These are phyloP conservation scores for Camponotus vicinus DNA, from an alignment of 1,140 invertebrate species.

Conservation along the genomic window DNA sequence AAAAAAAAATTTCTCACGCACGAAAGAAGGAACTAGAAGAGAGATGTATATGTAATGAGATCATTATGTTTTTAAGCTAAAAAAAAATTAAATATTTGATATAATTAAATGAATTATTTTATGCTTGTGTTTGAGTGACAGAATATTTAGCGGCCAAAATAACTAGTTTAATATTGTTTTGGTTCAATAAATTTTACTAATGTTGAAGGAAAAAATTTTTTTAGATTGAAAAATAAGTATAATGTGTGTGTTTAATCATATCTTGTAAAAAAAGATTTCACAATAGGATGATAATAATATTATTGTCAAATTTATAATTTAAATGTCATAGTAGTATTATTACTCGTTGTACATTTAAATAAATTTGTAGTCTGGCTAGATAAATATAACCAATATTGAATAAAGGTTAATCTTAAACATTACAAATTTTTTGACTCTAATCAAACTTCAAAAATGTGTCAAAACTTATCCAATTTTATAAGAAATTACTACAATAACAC, in stretches of 20 bases:
- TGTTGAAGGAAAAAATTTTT: conserved; percentile 9
- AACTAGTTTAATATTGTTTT: background rate
- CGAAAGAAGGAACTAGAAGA: background rate
- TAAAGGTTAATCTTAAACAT: background rate
- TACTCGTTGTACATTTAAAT: background rate
- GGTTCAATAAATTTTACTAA: background rate
- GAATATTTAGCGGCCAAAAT: too few relatives aligned
- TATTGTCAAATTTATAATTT: conserved; percentile 1
- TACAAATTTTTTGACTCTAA: background rate
- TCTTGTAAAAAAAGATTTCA: conserved; percentile 15
- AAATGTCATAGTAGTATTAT: conserved; percentile 29
- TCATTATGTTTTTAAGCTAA: background rate
- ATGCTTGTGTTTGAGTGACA: background rate
- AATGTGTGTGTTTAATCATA: background rate
- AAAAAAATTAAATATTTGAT: background rate
- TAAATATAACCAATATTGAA: background rate
- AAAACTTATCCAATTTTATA: background rate
- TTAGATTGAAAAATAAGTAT: background rate
- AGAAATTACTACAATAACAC: background rate
- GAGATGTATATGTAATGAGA: background rate
- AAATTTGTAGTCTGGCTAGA: conserved; percentile 19
- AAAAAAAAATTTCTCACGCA: background rate
- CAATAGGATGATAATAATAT: conserved; percentile 37
- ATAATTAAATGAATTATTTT: background rate
- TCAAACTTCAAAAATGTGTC: background rate